Evolutionary conservation across 2,797 vertebrate genomes (phyloP).

Genomic region (Etheostoma perlongum): DNA sequence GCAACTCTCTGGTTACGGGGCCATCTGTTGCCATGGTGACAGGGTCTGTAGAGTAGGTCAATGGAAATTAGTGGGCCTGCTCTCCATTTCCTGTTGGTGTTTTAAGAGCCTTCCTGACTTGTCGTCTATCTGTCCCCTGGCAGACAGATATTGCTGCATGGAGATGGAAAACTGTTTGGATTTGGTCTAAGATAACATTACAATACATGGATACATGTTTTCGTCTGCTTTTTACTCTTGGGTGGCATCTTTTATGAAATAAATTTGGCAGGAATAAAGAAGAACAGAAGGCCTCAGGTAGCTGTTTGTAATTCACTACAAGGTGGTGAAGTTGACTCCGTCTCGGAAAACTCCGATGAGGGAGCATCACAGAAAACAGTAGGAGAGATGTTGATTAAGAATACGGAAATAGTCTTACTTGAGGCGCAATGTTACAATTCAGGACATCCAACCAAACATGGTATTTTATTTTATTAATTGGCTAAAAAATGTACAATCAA

Average conservation of each 20-base stretch:
- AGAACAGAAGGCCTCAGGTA: not conserved
- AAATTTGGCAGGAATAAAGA: conserved; percentile 1
- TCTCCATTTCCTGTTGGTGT: conserved; percentile 55
- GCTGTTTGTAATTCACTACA: not conserved
- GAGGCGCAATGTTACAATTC: not conserved
- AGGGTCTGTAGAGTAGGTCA: conserved; percentile 55
- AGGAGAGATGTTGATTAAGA: not conserved
- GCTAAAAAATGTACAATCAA: not conserved
- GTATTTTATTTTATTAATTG: not conserved
- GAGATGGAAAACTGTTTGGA: conserved; percentile 15
- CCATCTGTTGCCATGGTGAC: conserved; percentile 56
- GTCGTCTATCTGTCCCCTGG: not conserved
- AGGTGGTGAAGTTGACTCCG: not conserved
- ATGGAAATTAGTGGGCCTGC: conserved; percentile 52
- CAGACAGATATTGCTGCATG: conserved; percentile 20
- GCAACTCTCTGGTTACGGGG: not conserved
- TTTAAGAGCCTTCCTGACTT: conserved; percentile 18
- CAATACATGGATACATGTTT: not conserved
- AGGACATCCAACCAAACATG: not conserved
- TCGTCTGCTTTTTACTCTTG: not conserved
- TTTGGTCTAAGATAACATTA: conserved; percentile 1
- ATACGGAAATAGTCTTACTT: not conserved
- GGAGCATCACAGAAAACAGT: not conserved
- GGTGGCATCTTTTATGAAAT: conserved; percentile 1
- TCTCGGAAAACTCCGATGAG: not conserved